A percentile compares a stretch with the other conserved stretches of the same genome.
These are phyloP conservation scores for Tridacna crocea DNA, from an alignment of 2,888 invertebrate genomes.

Conservation along the genomic window DNA sequence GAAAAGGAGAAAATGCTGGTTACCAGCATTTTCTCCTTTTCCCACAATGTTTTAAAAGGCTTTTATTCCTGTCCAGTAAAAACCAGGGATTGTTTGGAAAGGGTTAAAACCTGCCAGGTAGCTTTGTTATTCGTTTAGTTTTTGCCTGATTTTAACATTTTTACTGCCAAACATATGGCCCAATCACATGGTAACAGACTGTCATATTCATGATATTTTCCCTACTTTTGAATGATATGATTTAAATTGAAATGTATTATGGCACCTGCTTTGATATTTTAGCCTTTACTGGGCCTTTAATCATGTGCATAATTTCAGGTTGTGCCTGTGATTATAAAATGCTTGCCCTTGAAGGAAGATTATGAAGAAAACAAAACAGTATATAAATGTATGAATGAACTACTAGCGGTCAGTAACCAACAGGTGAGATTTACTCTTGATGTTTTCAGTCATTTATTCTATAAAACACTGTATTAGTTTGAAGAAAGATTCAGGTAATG, in stretches of 20 bases:
- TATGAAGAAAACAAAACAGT: constrained; percentile 90
- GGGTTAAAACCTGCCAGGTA: too few species aligned
- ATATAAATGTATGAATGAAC: constrained; percentile 87
- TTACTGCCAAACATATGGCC: too few species aligned
- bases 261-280: too few species aligned
- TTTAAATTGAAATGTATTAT: too few species aligned
- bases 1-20: neutral
- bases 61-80: neutral
- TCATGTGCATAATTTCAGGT: constrained; percentile 86
- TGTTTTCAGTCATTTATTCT: neutral
- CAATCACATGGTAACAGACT: too few species aligned
- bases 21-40: neutral
- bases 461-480: too few species aligned
- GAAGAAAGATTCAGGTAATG: too few species aligned
- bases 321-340: constrained; percentile 89
- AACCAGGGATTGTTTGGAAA: neutral
- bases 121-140: too few species aligned
- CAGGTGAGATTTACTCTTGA: constrained; percentile 74
- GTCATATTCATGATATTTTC: too few species aligned
- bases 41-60: neutral
- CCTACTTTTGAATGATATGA: too few species aligned
- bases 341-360: constrained; percentile 90
- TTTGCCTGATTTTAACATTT: too few species aligned
- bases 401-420: constrained; percentile 88
- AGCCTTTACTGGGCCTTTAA: too few species aligned